Evolutionary conservation across 2,797 vertebrate species (phyloP).

Genomic region (Melanotaenia nigrans): DNA sequence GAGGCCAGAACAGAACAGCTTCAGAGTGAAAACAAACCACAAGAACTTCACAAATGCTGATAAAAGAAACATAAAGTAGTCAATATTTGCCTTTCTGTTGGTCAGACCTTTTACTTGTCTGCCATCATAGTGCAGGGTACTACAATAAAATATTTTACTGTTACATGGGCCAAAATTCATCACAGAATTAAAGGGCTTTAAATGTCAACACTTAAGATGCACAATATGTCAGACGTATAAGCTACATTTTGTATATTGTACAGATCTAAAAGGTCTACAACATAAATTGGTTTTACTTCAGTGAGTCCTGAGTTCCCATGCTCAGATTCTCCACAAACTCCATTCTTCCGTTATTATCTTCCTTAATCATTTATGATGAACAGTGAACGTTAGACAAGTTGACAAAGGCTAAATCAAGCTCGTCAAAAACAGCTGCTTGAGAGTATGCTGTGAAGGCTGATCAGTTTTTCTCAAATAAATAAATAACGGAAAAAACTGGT

Average conservation of each 20-base stretch:
- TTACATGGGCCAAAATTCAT: conserved; percentile 20
- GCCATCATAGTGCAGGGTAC: conserved; percentile 44
- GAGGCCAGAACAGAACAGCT: conserved; percentile 41
- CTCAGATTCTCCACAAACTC: not conserved
- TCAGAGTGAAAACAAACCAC: conserved; percentile 54
- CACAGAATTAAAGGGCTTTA: conserved; percentile 23
- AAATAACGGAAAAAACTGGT: not conserved
- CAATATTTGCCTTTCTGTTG: conserved; percentile 54
- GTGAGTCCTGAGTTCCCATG: not conserved
- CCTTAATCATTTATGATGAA: conserved; percentile 15
- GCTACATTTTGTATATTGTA: not conserved
- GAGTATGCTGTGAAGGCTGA: not conserved
- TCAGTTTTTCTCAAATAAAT: conserved; percentile 3
- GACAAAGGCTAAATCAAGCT: conserved; percentile 19
- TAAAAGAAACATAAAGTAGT: conserved; percentile 65
- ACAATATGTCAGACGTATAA: conserved; percentile 4
- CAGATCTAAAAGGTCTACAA: not conserved
- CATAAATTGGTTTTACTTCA: not conserved
- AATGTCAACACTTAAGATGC: conserved; percentile 16
- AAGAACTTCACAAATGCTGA: conserved; percentile 50
- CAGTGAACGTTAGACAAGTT: not conserved
- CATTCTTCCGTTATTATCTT: conserved; percentile 2
- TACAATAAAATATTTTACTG: conserved; percentile 47
- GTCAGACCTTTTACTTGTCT: conserved; percentile 57
- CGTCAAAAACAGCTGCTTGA: not conserved